Percentiles rank a stretch among this genome's conserved stretches.
Conservation (phyloP, 2,797 vertebrate genomes). For the Anableps anableps region DNA sequence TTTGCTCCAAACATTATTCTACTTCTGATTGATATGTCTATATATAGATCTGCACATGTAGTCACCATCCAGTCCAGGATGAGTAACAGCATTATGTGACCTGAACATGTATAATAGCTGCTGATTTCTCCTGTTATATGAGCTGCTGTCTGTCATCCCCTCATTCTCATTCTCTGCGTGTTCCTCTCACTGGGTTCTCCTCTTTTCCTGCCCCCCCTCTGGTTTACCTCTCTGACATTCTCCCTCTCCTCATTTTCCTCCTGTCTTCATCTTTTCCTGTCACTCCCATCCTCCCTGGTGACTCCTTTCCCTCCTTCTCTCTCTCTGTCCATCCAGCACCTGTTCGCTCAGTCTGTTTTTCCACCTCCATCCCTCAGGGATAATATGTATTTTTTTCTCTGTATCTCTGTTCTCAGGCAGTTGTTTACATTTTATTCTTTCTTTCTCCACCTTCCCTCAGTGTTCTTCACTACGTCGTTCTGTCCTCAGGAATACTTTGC, state of each 20-base stretch:
- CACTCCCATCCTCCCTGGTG: slow-evolving; percentile 35
- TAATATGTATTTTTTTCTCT: slow-evolving; percentile 6
- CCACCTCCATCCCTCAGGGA: slow-evolving; percentile 16
- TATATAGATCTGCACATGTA: slow-evolving; percentile 11
- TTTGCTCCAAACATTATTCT: too few relatives aligned
- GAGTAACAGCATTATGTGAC: slow-evolving; percentile 12
- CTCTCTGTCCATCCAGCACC: slow-evolving; percentile 56
- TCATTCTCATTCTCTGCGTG: slow-evolving; percentile 25
- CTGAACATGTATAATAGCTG: slow-evolving; percentile 1
- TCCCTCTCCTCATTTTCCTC: background rate
- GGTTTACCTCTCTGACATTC: background rate
- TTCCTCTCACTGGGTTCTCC: slow-evolving; percentile 7
- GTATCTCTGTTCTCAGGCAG: background rate
- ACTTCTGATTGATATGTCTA: background rate
- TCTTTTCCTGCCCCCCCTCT: slow-evolving; percentile 3
- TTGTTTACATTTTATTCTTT: slow-evolving; percentile 12
- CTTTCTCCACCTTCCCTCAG: accelerated
- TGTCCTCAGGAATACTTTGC: background rate
- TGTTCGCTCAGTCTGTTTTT: slow-evolving; percentile 27
- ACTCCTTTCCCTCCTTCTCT: slow-evolving; percentile 28
- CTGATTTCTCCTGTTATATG: background rate
- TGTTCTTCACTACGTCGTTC: background rate
- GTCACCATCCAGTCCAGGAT: slow-evolving; percentile 2
- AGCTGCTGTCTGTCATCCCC: slow-evolving; percentile 15
- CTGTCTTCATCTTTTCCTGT: slow-evolving; percentile 21